Percentiles rank a stretch among this genome's conserved stretches.
Conservation (phyloP, 2,113 vertebrate species). For the Platysteira castanea region DNA sequence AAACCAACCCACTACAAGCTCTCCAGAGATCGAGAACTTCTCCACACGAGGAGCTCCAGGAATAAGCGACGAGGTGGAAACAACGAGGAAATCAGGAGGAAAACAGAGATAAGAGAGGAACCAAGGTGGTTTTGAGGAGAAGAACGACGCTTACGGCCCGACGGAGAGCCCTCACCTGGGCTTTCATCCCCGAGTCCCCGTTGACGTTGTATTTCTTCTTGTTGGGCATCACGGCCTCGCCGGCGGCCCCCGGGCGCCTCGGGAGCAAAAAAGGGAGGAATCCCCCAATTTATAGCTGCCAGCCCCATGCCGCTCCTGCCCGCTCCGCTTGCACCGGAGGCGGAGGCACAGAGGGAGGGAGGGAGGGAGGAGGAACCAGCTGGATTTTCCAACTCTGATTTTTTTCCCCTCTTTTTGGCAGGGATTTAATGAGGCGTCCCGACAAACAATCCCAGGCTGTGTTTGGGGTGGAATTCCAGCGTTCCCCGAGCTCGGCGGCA, state of each 20-base stretch:
- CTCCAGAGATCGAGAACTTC: fast-evolving
- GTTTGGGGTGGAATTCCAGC: conserved; percentile 1
- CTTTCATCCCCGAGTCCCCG: conserved; percentile 59
- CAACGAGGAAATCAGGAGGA: not conserved
- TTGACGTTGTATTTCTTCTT: conserved; percentile 77
- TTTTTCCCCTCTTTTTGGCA: not conserved
- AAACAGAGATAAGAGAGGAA: fast-evolving
- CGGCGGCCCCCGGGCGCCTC: not conserved
- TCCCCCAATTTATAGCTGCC: conserved; percentile 63
- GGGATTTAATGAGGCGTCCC: conserved; percentile 46
- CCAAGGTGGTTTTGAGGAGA: fast-evolving
- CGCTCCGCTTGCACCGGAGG: conserved; percentile 55
- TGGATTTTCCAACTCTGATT: not conserved
- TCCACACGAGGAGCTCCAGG: fast-evolving
- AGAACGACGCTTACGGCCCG: fast-evolving
- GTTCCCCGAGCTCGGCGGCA: conserved; percentile 12
- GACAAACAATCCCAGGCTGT: conserved; percentile 17
- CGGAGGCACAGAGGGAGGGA: not conserved
- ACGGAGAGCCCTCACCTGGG: conserved; percentile 73
- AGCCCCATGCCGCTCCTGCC: conserved; percentile 25
- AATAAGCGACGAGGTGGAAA: fast-evolving
- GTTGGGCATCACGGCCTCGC: conserved; percentile 56
- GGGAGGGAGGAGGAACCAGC: not conserved
- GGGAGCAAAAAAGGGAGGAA: not conserved
- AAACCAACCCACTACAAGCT: no score